Base-by-base conservation (phyloP, 1,140 invertebrate genomes). In the Rhizoglyphus robini region DNA sequence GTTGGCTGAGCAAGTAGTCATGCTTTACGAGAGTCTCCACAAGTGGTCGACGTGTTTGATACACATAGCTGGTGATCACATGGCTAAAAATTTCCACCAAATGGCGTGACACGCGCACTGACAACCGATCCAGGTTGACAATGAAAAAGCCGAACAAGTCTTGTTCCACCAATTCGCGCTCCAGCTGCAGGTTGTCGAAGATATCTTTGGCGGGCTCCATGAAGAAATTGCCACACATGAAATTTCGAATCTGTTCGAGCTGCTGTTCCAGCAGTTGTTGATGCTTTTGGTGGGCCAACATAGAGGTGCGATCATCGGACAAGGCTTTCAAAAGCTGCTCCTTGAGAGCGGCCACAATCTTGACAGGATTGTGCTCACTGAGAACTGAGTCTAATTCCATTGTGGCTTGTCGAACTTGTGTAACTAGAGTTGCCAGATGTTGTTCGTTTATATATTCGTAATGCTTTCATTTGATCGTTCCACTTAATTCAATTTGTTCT, bases 211-310 rank as follows among this genome's bases (percentile, higher is more conserved):
- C 15, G 11, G 58, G 30, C 29, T 60, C 15, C 2, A 8, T 15
- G 27, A 29, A 32, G 27, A 60, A 60, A 27, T 60, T 60, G 3
- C 58, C 58, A 46, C 58, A 60, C 15, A 60, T 15, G 13, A n/a
- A 29, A 27, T 20, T 46, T 3, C 32, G 58, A 20, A 60, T 11
- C 29, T 32, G n/a, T 32, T 60, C 58, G 25, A 60, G 15, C 27
- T 15, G 36, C 29, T 60, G 15, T 60, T 60, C 58, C 29, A 60
- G 36, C 23, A 51, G 13, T 23, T 25, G 23, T 20, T 20, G 15
- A 23, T 51, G 23, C 11, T 3, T 13, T 23, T 51, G 15, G 13
- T 27, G 18, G 11, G 13, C 23, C 13, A 1, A 23, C 20, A 8
- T 51, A 20, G 20, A 20, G 13, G 2, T 20, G 4, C 2, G n/a